Conservation (phyloP, 1,140 invertebrate species). For the Danaus plexippus region DNA sequence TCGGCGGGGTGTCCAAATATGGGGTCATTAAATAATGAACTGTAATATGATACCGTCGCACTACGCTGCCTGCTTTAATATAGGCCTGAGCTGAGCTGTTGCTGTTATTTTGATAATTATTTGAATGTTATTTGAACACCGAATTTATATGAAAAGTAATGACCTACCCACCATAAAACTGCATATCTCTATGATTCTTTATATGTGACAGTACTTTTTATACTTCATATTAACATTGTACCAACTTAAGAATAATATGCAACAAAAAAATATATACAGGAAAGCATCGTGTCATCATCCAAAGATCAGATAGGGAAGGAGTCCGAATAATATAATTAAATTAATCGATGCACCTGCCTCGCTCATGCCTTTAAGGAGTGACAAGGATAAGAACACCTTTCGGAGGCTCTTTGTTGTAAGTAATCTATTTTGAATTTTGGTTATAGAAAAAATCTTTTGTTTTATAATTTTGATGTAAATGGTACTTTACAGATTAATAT, state of each 20-base stretch:
- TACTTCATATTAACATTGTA: no score
- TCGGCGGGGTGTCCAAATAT: constrained; percentile 53
- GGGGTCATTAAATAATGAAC: constrained; percentile 60
- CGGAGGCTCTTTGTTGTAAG: constrained; percentile 10
- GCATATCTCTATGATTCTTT: no score
- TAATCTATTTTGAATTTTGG: neutral
- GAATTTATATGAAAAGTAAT: neutral
- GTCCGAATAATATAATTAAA: constrained; percentile 57
- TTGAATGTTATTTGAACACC: neutral
- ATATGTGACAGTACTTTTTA: no score
- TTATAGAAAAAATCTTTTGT: no score
- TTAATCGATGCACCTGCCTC: constrained; percentile 41
- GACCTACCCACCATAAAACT: neutral
- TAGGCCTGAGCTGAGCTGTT: neutral
- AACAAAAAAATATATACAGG: neutral
- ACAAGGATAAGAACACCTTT: constrained; percentile 35
- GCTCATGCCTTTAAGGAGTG: constrained; percentile 20
- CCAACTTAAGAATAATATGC: no score
- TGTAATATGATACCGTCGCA: constrained; percentile 23
- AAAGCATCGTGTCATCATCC: constrained; percentile 25
- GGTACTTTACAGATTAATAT: no score
- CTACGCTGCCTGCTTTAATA: constrained; percentile 10
- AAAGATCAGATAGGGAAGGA: constrained; percentile 41
- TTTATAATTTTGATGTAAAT: no score
- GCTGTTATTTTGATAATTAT: no score